phyloP scores from a whole-genome alignment of 1,140 invertebrate genomes.

The Phenacoccus solenopsis region DNA sequence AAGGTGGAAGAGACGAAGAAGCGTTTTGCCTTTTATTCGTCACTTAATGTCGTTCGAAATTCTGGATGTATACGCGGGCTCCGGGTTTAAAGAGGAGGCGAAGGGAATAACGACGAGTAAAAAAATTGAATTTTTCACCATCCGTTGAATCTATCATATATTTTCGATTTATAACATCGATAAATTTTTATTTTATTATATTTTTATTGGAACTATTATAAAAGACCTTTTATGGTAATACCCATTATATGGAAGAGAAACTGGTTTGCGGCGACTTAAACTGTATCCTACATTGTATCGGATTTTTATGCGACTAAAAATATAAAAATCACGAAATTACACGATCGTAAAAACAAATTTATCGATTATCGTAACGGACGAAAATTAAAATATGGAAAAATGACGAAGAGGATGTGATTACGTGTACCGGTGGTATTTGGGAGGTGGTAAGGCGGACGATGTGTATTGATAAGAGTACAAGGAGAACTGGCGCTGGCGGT shows the following conservation, averaged over 20 bases:
- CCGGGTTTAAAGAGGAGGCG: neutral
- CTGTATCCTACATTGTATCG: neutral
- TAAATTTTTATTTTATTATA: neutral
- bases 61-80: neutral
- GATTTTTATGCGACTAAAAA: neutral
- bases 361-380: neutral
- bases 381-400: neutral
- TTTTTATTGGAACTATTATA: neutral
- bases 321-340: neutral
- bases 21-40: neutral
- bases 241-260: neutral
- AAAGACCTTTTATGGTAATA: slow-evolving; percentile 1
- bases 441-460: no score
- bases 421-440: no score
- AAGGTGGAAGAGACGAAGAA: no score
- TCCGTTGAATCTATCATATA: neutral
- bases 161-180: neutral
- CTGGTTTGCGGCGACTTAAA: neutral
- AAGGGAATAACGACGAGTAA: neutral
- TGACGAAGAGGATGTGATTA: no score
- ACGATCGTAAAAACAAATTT: neutral
- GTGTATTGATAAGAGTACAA: no score
- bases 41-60: neutral
- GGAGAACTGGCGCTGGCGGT: no score
- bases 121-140: neutral